Evolutionary conservation across 2,888 invertebrate genomes (phyloP).

Genomic region (Zaprionus bogoriensis): DNA sequence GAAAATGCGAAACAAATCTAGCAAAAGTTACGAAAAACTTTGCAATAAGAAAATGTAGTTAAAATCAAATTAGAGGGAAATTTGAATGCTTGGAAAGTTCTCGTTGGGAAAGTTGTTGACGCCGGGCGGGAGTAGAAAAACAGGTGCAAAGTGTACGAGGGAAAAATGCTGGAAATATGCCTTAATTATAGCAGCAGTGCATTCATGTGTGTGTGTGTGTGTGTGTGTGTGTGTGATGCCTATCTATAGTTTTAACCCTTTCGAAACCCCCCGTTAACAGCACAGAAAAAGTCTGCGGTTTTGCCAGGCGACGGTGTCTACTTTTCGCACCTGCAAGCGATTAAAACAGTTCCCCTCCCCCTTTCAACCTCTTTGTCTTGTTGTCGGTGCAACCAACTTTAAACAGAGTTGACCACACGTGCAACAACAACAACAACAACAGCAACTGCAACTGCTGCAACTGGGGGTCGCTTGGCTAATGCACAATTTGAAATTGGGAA

Average conservation of each 20-base stretch:
- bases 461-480: conserved; percentile 50
- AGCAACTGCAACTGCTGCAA: background rate
- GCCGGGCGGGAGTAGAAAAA: background rate
- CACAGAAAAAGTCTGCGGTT: conserved; percentile 36
- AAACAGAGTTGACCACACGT: conserved; percentile 49
- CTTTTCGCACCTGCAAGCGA: conserved; percentile 62
- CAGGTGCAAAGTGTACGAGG: background rate
- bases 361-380: background rate
- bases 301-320: conserved; percentile 30
- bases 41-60: background rate
- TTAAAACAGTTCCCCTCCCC: conserved; percentile 24
- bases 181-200: background rate
- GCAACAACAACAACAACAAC: conserved; percentile 12
- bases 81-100: background rate
- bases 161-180: background rate
- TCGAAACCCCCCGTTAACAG: background rate
- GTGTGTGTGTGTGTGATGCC: conserved; percentile 1
- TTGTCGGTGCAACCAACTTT: conserved; percentile 6
- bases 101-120: background rate
- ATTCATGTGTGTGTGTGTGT: background rate
- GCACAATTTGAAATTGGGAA: conserved; percentile 14
- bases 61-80: background rate
- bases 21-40: background rate
- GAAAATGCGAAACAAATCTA: background rate
- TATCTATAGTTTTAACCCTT: conserved; percentile 9